phyloP scores from a whole-genome alignment of 1,140 invertebrate species.

The Brachionus calyciflorus region DNA sequence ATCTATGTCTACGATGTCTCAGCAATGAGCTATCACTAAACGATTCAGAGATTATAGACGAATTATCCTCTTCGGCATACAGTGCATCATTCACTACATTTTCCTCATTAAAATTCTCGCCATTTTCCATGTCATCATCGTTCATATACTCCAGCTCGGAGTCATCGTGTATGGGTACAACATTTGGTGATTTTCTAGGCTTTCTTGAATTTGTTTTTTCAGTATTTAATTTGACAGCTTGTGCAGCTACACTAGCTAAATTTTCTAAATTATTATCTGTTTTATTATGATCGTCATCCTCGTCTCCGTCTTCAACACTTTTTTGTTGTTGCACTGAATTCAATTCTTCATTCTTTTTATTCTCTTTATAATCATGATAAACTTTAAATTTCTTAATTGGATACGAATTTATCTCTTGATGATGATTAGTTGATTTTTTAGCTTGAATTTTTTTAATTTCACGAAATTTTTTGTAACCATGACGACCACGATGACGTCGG shows the following conservation, averaged over 20 bases:
- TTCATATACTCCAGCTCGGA: constrained; percentile 19
- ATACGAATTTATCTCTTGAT: not conserved
- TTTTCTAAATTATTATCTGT: not conserved
- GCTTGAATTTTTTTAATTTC: not conserved
- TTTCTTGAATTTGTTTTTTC: not conserved
- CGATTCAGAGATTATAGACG: not conserved
- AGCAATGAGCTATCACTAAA: not conserved
- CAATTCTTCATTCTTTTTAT: too few relatives aligned
- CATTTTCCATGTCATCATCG: not conserved
- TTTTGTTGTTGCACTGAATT: not conserved
- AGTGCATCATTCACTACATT: not conserved
- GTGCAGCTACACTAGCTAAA: constrained; percentile 21
- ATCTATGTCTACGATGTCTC: not conserved
- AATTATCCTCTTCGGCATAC: not conserved
- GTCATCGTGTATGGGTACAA: not conserved
- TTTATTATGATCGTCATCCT: not conserved
- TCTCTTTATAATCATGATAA: constrained; percentile 11
- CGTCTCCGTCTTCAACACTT: not conserved
- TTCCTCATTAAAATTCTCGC: not conserved
- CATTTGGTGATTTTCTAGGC: not conserved
- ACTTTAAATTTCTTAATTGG: constrained; percentile 37
- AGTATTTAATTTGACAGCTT: not conserved
- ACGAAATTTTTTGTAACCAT: constrained; percentile 27
- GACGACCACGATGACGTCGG: constrained; percentile 24
- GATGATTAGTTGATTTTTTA: not conserved